A percentile compares a stretch with the other conserved stretches of the same genome.
Conservation (phyloP, 2,113 vertebrate genomes). For the Pseudopipra pipra region DNA sequence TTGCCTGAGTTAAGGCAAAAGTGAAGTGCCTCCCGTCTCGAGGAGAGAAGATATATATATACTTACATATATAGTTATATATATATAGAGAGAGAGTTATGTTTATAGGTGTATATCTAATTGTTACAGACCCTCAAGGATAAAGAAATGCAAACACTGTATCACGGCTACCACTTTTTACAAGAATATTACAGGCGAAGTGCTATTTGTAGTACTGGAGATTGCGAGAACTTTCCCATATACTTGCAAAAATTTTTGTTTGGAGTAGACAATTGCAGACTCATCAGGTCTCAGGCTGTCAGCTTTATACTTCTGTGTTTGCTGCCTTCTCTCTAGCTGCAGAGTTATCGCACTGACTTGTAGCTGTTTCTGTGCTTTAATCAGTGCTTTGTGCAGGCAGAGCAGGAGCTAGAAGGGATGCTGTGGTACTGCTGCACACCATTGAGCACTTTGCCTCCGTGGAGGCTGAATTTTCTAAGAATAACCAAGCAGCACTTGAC, state of each 20-base stretch:
- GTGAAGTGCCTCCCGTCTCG: too few relatives aligned
- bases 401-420: neutral
- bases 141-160: neutral
- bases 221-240: neutral
- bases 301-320: neutral
- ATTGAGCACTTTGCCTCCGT: neutral
- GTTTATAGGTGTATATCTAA: neutral
- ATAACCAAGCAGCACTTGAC: neutral
- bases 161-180: neutral
- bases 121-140: neutral
- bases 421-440: neutral
- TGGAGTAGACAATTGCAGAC: neutral
- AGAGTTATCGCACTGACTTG: neutral
- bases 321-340: neutral
- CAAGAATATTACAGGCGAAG: neutral
- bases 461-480: neutral
- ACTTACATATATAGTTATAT: neutral
- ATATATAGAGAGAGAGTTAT: neutral
- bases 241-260: neutral
- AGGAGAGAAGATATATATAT: too few relatives aligned
- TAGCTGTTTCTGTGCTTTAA: neutral
- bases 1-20: too few relatives aligned
- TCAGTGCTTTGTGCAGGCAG: neutral
- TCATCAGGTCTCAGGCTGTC: neutral
- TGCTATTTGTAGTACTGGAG: neutral